Evolutionary conservation across 1,140 invertebrate species (phyloP), one percentile per base, ranked within the genome.

Genomic region (Ephestia elutella): DNA sequence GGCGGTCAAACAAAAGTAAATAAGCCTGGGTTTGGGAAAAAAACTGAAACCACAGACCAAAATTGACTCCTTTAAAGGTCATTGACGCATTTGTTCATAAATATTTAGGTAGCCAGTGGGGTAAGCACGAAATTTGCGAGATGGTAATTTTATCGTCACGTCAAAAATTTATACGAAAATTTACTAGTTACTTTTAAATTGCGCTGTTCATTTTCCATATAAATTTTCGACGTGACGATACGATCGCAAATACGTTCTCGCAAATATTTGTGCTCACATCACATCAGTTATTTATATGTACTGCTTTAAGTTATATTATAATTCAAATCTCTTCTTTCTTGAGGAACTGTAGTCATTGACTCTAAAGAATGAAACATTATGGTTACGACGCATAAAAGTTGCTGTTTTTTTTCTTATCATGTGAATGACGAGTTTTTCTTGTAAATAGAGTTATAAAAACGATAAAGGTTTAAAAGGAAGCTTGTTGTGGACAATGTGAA

Each of bases 1-100:
- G 60, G 51, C 66, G 56, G 62, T 62, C 66, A 77, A 70, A 66
- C 66, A 60, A 65, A 65, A 70, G 60, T 55, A 64, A 64, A 60
- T 56, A 18, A n/a, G n/a, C n/a, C 35, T 62, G 30, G 25, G 57
- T 60, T 65, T 69, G 60, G 63, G 62, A 59, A 63, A 68, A 65
- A 62, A 32, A 54, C 49, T 50, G 30, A 50, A 18, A 50, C 49
- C 49, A 20, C 17, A 20, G 54, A 30, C 49, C 30, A 50, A 50
- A 50, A 50, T 10, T 50, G 18, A n/a, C 1, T 49, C 49, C 10
- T 49, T 50, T 20, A 20, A 65, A 65, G 66, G 60, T 68, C 67
- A 61, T 66, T 71, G 69, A 71, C 69, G 66, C 57, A 32, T 18
- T 25, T n/a, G n/a, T n/a, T n/a, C n/a, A n/a, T n/a, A n/a, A n/a